These are phyloP conservation scores for Antheraea pernyi DNA, from an alignment of 1,140 invertebrate species.

Conservation along the genomic window DNA sequence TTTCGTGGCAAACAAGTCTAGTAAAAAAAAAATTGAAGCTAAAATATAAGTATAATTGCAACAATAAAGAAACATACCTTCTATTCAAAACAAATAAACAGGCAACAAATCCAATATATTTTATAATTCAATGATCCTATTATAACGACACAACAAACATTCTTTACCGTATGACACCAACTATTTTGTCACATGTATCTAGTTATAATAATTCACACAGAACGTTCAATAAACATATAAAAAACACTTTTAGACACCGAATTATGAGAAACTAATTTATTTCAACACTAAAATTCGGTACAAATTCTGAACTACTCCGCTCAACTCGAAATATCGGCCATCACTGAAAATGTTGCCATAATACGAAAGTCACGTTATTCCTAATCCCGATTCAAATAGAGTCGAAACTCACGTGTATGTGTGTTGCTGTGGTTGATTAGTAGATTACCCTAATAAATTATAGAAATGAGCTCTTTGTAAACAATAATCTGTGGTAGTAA, in stretches of 20 bases:
- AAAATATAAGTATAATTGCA: background rate
- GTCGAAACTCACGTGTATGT: constrained; percentile 48
- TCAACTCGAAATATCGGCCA: constrained; percentile 69
- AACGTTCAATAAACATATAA: constrained; percentile 38
- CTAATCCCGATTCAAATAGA: constrained; percentile 7
- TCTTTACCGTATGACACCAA: constrained; percentile 52
- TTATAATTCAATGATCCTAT: constrained; percentile 70
- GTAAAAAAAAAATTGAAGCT: background rate
- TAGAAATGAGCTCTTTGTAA: too few species aligned
- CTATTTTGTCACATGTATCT: constrained; percentile 55
- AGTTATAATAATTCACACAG: constrained; percentile 35
- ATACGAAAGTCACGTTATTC: constrained; percentile 57
- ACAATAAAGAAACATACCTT: constrained; percentile 45
- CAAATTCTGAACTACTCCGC: constrained; percentile 48
- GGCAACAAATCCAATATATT: constrained; percentile 74
- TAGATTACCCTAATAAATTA: background rate
- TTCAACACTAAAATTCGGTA: constrained; percentile 60
- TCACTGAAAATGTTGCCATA: constrained; percentile 72
- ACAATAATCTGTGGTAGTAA: too few species aligned
- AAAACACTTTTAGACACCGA: constrained; percentile 56
- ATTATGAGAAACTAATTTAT: constrained; percentile 58
- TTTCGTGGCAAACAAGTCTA: constrained; percentile 53
- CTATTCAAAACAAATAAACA: constrained; percentile 55
- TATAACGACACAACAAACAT: constrained; percentile 72
- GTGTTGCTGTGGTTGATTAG: constrained; percentile 32